phyloP scores from a whole-genome alignment of 2,888 invertebrate genomes.

The Polia nebulosa region DNA sequence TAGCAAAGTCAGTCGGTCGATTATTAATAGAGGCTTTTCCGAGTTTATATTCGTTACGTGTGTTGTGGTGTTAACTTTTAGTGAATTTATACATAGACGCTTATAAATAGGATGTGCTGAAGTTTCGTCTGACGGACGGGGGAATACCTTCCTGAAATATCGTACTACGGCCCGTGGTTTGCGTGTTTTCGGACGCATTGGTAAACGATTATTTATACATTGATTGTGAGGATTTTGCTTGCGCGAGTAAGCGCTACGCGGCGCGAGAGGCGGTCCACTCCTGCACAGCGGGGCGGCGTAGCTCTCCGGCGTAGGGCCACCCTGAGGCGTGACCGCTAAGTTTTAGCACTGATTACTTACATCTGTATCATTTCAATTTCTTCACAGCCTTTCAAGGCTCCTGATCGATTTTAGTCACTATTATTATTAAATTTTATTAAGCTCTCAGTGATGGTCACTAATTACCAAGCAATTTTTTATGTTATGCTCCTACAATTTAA shows the following conservation, averaged over 20 bases:
- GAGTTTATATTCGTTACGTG: slow-evolving; percentile 91
- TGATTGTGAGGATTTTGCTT: slow-evolving; percentile 83
- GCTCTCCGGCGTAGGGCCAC: slow-evolving; percentile 54
- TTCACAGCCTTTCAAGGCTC: not conserved
- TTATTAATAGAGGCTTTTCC: slow-evolving; percentile 92
- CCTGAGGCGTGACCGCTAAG: slow-evolving; percentile 39
- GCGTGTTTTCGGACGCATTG: slow-evolving; percentile 90
- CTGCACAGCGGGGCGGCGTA: slow-evolving; percentile 53
- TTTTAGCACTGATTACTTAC: not conserved
- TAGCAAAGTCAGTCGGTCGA: slow-evolving; percentile 92
- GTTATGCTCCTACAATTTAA: not conserved
- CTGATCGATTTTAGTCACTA: too few species aligned
- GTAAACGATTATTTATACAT: slow-evolving; percentile 91
- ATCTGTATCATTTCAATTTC: not conserved
- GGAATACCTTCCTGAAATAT: slow-evolving; percentile 91
- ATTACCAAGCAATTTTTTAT: not conserved
- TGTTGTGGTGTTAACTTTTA: slow-evolving; percentile 91
- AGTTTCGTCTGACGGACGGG: slow-evolving; percentile 91
- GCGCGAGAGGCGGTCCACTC: slow-evolving; percentile 62
- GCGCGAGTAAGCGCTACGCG: slow-evolving; percentile 71
- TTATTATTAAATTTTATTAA: not conserved
- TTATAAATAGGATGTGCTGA: slow-evolving; percentile 91
- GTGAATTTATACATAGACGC: slow-evolving; percentile 91
- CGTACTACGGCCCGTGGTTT: slow-evolving; percentile 90
- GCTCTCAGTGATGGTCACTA: not conserved